phyloP scores from a whole-genome alignment of 2,888 invertebrate species.

The Alcis repandata region DNA sequence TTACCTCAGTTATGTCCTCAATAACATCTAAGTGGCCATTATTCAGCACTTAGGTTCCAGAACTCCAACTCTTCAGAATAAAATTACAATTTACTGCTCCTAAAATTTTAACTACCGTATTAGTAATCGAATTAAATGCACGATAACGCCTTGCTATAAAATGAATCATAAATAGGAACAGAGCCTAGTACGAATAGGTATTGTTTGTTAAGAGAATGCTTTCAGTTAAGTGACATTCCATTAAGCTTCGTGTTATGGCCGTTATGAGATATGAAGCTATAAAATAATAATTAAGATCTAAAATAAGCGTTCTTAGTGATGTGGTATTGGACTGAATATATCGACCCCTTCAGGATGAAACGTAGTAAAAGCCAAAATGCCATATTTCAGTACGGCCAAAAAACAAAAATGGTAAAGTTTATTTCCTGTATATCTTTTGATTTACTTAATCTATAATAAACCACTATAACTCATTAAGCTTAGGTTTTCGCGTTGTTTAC shows the following conservation, averaged over 20 bases:
- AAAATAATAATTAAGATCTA: constrained; percentile 42
- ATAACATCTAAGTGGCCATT: no score
- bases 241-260: constrained; percentile 42
- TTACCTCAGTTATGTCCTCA: no score
- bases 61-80: constrained; percentile 7
- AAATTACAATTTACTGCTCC: constrained; percentile 15
- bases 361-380: no score
- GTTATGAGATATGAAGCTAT: constrained; percentile 45
- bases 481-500: no score
- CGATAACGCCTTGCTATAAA: constrained; percentile 24
- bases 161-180: constrained; percentile 24
- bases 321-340: background rate
- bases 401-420: no score
- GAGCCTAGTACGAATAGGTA: constrained; percentile 9
- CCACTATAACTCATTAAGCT: no score
- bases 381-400: no score
- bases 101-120: constrained; percentile 15
- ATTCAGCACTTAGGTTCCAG: background rate
- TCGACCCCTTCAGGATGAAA: no score
- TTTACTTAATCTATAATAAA: no score
- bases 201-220: constrained; percentile 39
- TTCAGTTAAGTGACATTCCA: constrained; percentile 44
- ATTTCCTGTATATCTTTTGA: no score
- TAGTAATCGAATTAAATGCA: constrained; percentile 20
- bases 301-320: constrained; percentile 28